These are phyloP conservation scores for Neodiprion lecontei DNA, from an alignment of 1,140 invertebrate species.

Conservation along the genomic window DNA sequence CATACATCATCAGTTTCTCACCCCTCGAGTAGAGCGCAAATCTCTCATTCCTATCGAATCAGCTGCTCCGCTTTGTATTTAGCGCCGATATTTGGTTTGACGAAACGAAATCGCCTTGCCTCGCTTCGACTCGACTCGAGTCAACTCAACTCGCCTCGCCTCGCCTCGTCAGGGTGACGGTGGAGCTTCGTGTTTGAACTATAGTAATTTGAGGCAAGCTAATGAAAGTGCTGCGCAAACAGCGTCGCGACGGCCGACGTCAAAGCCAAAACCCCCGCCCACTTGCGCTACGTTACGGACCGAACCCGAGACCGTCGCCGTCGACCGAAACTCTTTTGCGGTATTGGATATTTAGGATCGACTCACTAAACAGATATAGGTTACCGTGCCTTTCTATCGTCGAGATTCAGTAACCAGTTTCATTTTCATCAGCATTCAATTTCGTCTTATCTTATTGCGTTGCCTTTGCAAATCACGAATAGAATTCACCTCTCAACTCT, in stretches of 20 bases:
- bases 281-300: not conserved
- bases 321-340: slow-evolving; percentile 25
- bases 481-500: no score
- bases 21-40: not conserved
- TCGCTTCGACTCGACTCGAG: not conserved
- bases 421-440: no score
- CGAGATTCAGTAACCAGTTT: not conserved
- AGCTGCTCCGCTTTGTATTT: slow-evolving; percentile 34
- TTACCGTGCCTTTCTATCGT: not conserved
- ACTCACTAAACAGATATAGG: slow-evolving; percentile 18
- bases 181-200: slow-evolving; percentile 52
- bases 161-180: slow-evolving; percentile 16
- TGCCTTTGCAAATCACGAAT: no score
- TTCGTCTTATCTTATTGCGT: no score
- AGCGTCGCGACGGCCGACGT: slow-evolving; percentile 56
- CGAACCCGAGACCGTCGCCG: slow-evolving; percentile 9
- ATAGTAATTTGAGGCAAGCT: slow-evolving; percentile 61
- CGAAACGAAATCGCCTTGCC: slow-evolving; percentile 54
- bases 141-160: slow-evolving; percentile 30
- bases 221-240: slow-evolving; percentile 61
- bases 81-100: slow-evolving; percentile 50
- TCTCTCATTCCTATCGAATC: not conserved
- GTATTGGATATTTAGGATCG: slow-evolving; percentile 27
- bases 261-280: slow-evolving; percentile 49
- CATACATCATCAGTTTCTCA: not conserved